These are phyloP conservation scores for Carabus problematicus DNA, from an alignment of 2,888 invertebrate genomes.

Conservation along the genomic window DNA sequence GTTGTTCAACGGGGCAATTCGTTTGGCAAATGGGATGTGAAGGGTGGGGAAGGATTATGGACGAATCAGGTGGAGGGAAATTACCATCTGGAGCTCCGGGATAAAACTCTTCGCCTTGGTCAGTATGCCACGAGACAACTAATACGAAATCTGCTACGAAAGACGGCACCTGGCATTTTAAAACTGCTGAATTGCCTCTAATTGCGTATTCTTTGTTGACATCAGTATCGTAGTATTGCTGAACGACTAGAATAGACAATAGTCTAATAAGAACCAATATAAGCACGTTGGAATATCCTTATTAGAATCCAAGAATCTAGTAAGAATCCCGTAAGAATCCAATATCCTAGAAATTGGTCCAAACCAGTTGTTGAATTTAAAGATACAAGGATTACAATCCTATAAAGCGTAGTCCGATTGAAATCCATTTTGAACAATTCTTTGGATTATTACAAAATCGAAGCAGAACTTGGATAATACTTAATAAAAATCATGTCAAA, in stretches of 20 bases:
- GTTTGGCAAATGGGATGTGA: too few species aligned
- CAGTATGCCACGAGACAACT: constrained; percentile 87
- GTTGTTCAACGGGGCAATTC: too few species aligned
- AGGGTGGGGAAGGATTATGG: too few species aligned
- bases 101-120: constrained; percentile 76
- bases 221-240: constrained; percentile 82
- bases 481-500: too few species aligned
- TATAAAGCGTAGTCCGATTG: too few species aligned
- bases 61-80: not conserved
- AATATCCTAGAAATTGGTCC: not conserved
- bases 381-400: too few species aligned
- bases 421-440: too few species aligned
- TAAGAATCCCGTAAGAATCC: not conserved
- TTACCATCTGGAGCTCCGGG: constrained; percentile 58
- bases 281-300: not conserved
- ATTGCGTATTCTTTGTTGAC: constrained; percentile 91
- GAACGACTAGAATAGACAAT: constrained; percentile 67
- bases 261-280: not conserved
- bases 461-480: too few species aligned
- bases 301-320: not conserved
- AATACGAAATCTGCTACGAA: constrained; percentile 92
- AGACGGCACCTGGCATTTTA: constrained; percentile 90
- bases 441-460: too few species aligned
- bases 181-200: constrained; percentile 85
- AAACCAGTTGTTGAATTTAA: too few species aligned